A percentile compares a stretch with the other conserved stretches of the same genome.
Evolutionary conservation across 2,888 invertebrate genomes (phyloP).

Genomic region (Pherbina coryleti): DNA sequence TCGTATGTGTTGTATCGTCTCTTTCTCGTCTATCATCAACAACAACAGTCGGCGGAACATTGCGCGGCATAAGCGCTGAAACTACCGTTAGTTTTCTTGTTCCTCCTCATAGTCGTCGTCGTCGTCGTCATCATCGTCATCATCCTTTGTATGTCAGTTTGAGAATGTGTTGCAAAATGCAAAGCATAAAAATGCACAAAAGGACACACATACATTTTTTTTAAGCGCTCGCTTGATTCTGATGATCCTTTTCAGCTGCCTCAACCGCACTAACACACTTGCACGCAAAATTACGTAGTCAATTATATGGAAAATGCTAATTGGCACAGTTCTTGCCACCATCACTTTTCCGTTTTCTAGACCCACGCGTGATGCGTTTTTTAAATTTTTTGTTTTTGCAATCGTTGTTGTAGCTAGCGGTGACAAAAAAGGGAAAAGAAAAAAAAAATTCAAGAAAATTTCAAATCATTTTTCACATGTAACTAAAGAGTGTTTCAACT

Average conservation of each 20-base stretch:
- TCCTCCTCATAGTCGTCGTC: neutral
- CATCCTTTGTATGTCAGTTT: neutral
- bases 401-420: neutral
- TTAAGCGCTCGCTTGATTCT: slow-evolving; percentile 2
- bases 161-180: neutral
- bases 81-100: neutral
- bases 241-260: neutral
- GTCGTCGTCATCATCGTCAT: neutral
- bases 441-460: no score
- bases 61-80: neutral
- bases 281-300: slow-evolving; percentile 15
- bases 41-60: neutral
- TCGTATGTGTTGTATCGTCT: neutral
- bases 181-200: slow-evolving; percentile 9
- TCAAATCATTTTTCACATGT: no score
- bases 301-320: slow-evolving; percentile 25
- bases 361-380: neutral
- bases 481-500: no score
- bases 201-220: neutral
- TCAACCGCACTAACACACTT: slow-evolving; percentile 13
- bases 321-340: slow-evolving; percentile 2
- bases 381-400: neutral
- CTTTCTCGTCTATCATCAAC: neutral
- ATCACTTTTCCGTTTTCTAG: no score
- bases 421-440: no score